phyloP scores from a whole-genome alignment of 2,888 invertebrate genomes.

The Himalopsyche anomala region DNA sequence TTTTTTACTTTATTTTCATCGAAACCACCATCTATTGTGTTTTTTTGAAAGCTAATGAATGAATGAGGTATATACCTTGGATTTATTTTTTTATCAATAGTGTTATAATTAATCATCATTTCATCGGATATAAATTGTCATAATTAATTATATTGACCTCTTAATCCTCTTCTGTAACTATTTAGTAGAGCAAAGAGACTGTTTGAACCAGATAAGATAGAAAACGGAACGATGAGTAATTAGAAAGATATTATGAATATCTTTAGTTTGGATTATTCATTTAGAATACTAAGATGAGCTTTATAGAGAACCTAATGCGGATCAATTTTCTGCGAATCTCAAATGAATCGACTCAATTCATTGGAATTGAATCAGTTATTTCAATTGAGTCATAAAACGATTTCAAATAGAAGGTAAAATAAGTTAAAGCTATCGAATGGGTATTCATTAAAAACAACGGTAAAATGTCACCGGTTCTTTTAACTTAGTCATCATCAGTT shows the following conservation, averaged over 20 bases:
- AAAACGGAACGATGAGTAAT: not conserved
- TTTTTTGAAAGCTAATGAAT: too few relatives aligned
- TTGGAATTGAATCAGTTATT: too few relatives aligned
- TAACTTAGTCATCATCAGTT: not conserved
- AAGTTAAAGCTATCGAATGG: too few relatives aligned
- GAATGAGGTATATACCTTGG: too few relatives aligned
- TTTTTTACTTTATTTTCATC: too few relatives aligned
- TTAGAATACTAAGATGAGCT: not conserved
- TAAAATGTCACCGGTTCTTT: not conserved
- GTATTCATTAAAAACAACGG: too few relatives aligned
- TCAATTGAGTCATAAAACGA: too few relatives aligned
- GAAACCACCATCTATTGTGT: too few relatives aligned
- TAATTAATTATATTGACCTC: not conserved
- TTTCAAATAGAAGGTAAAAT: too few relatives aligned
- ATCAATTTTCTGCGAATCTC: not conserved
- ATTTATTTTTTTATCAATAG: too few relatives aligned
- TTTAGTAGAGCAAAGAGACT: not conserved
- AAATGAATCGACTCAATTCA: not conserved
- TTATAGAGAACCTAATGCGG: not conserved
- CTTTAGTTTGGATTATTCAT: constrained; percentile 4
- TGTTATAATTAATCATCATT: too few relatives aligned
- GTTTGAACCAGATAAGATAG: not conserved
- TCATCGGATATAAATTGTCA: too few relatives aligned
- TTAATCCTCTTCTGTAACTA: not conserved
- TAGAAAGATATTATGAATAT: constrained; percentile 8